Base-by-base conservation (phyloP, 2,113 vertebrate genomes). In the Barnardius zonarius region DNA sequence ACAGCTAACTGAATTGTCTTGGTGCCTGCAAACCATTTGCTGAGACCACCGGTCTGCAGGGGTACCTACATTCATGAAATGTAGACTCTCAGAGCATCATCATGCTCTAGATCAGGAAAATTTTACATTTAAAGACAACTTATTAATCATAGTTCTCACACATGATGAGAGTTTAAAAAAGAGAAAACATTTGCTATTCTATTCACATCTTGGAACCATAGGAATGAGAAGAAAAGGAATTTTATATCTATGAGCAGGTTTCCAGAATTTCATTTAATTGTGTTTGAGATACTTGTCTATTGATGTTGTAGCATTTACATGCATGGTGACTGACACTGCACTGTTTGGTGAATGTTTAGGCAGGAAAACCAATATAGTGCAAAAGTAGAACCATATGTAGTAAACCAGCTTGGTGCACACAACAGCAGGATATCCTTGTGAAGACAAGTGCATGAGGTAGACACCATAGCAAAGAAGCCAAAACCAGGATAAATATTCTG, bases 401-500 rank as follows among this genome's bases (percentile, higher is more conserved):
- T 67, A 62, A 80, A 63, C 20, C 78, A 52, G 27, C 57, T 62
- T 66, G 63, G 44, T 88, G 48, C 39, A 52, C 70, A 90, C 27
- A 90, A 77, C 81, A 43, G 76, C 88, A 85, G 90, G 90, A 95
- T 94, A 85, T 90, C 75, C 63, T 64, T 68, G 12, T 52, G 83
- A 83, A 24, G 51, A 49, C 72, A 77, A 85, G 51, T 61, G 46
- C 68, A 49, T 2, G 10, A 88, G 73, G n/a, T 57, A 70, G 72
- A 61, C 73, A 77, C 57, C 55, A 37, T 52, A 44, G 93, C 70
- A 91, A 88, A 90, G 90, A 64, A 88, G n/a, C 63, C 75, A 88
- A 94, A 94, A 62, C 18, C 66, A 80, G 72, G 72, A 62, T 80
- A 93, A 86, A 92, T 83, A 81, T 81, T 95, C 88, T 86, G 78